Evolutionary conservation across 2,113 vertebrate genomes (phyloP), one percentile per base, ranked within the genome.

Genomic region (Phylloscopus whistleri): DNA sequence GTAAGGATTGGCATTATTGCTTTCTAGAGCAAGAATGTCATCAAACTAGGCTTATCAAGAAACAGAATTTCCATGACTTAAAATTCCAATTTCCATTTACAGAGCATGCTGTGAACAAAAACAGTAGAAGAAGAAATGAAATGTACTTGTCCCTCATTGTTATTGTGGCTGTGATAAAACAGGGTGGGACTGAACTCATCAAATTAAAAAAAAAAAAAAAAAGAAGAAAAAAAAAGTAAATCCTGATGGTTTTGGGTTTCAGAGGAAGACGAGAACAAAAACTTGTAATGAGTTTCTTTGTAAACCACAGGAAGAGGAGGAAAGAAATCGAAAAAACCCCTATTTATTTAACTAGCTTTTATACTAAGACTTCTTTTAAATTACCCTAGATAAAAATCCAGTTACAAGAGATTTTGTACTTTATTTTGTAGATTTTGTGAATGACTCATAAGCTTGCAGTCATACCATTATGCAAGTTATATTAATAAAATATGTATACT

Each of bases 401-500:
- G 37, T 84, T 86, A 82, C 60, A 72, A 60, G 60, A 78, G 58
- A 86, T 91, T 78, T 78, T 92, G 22, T 56, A 68, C 74, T 89
- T 92, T 70, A 59, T 93, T 94, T 93, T 83, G 74, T 66, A 83
- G 37, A 75, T 92, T 89, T 64, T 59, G 31, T 41, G 74, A 89
- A 55, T 95, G 91, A 93, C 84, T 95, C 89, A 92, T 92, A 78
- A 52, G 43, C 56, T 75, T 95, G 86, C 52, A 90, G 76, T 77
- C 89, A 63, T 39, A 33, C 52, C 44, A 51, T 92, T 87, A 91
- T 84, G 84, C 77, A 94, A 95, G 77, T 89, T 60, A 56, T 19
- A 67, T 53, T 81, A 93, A 90, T 90, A 92, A 91, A 90, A 94
- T 74, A 74, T 74, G 73, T 75, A 81, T 66, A 78, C 64, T 53